A percentile compares a stretch with the other conserved stretches of the same genome.
phyloP scores from a whole-genome alignment of 2,888 invertebrate species.

The Phoronis australis region DNA sequence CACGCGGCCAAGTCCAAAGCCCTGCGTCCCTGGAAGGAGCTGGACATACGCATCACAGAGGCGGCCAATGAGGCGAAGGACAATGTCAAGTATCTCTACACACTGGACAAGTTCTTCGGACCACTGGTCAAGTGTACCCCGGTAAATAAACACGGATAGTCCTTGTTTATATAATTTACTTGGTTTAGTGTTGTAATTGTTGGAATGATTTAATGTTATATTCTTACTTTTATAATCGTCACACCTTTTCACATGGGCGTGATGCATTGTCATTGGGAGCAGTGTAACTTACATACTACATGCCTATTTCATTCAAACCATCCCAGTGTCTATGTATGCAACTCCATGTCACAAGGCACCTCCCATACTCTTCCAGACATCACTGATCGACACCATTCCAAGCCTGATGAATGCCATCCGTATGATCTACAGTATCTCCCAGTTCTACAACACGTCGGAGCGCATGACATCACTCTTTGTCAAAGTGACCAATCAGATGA shows the following conservation, averaged over 20 bases:
- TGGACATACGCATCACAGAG: conserved; percentile 83
- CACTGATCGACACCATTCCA: conserved; percentile 83
- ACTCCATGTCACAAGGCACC: background rate
- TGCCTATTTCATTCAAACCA: too few species aligned
- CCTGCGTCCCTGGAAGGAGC: conserved; percentile 46
- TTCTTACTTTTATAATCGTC: too few species aligned
- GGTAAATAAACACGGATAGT: too few species aligned
- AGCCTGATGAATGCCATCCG: conserved; percentile 86
- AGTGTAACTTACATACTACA: too few species aligned
- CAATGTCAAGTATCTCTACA: conserved; percentile 90
- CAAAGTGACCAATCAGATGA: conserved; percentile 98
- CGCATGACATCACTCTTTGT: conserved; percentile 94
- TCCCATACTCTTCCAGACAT: conserved; percentile 57
- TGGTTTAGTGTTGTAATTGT: too few species aligned
- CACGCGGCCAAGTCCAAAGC: conserved; percentile 51
- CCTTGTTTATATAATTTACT: too few species aligned
- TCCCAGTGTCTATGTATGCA: too few species aligned
- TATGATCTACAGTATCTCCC: conserved; percentile 89
- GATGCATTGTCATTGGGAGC: too few species aligned
- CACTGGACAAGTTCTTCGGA: conserved; percentile 90
- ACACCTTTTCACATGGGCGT: too few species aligned
- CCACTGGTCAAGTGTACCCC: conserved; percentile 89
- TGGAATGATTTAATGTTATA: too few species aligned
- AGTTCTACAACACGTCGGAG: conserved; percentile 94
- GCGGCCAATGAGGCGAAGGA: conserved; percentile 94